Base-by-base conservation (phyloP, 2,113 vertebrate genomes). In the Gopherus evgoodei region DNA sequence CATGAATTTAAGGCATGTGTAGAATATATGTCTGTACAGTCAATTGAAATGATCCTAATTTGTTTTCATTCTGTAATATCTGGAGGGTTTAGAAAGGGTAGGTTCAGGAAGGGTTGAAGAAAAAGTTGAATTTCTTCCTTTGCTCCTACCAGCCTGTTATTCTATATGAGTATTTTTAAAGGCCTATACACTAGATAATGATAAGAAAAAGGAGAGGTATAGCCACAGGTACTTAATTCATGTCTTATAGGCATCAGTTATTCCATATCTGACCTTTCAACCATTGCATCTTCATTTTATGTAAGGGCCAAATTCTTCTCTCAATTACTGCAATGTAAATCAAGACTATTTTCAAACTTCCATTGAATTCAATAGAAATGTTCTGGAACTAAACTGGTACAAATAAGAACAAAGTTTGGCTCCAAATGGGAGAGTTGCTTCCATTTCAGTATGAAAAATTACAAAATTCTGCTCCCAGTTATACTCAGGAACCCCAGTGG, bases 1-100 rank as follows among this genome's bases (percentile, higher is more conserved):
- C 29, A 69, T 90, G 80, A 90, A 81, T 89, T 85, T 85, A 95
- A 94, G 80, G 53, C 14, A 38, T 91, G 83, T 80, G 31, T 88
- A 93, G 90, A 13, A 75, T 29, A 31, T 56, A 87, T 16, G 44
- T 82, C 85, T 57, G 29, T 83, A 95, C 88, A 53, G 9, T 86
- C 57, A 83, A 24, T 19, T 11, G 3, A 79, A 91, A 62, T 3
- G 52, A 52, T 79, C 6, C 12, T 44, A 49, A 11, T 17, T 85
- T 49, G 29, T 10, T 84, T 90, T 81, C 16, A 14, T 17, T 3
- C 31, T 84, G 12, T 84, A 53, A n/a, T 78, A 8, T 80, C 42
- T 89, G 65, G 22, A 42, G 38, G 42, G 19, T 21, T 22, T 75
- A 11, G 9, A 10, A 10, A 42, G n/a, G 59, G 35, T 11, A 65